Base-by-base conservation (phyloP, 2,113 vertebrate genomes). In the Abramis brama region DNA sequence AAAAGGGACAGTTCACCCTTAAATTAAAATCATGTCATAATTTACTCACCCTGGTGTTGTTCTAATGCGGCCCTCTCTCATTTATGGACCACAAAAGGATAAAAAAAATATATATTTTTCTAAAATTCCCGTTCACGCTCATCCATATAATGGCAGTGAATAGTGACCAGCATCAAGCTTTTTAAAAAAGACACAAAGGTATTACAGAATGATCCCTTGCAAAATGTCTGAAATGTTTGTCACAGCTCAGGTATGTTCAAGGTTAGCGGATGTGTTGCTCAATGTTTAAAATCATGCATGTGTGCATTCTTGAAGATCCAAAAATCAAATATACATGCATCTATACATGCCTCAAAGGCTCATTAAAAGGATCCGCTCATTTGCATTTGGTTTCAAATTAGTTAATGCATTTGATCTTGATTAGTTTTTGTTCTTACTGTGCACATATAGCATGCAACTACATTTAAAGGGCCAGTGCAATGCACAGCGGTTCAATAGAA, bases 191-290 rank as follows among this genome's bases (percentile, higher is more conserved):
- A 8, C 2, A 7, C 55, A 55, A 55, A 55, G 6, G 15, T 55
- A 21, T 57, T 17, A 21, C 17, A 55, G 52, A 55, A 19, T 21
- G 52, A 21, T 50, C 12, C 13, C 43, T 8, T 43, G 43, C 19
- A n/a, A 39, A n/a, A 0, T 30, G 52, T 6, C 66, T 47, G 45
- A 84, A 80, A 66, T 74, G 17, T 30, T 84, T 73, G 82, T 85
- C 82, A 68, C 64, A 57, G 43, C n/a, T 74, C 55, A 68, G 43
- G 68, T 87, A 64, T 45, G 27, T 78, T 77, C 8, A 77, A 0
- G 27, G 47, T 33, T 57, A 9, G 4, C 25, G 55, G 21, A 12
- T 17, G 77, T 62, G 52, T 60, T 79, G 11, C 30, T 39, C 57
- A 79, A 62, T n/a, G 23, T 39, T 60, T 36, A 62, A 21, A 60